phyloP scores from a whole-genome alignment of 2,113 vertebrate species.

The Forbesichthys papilliferus region DNA sequence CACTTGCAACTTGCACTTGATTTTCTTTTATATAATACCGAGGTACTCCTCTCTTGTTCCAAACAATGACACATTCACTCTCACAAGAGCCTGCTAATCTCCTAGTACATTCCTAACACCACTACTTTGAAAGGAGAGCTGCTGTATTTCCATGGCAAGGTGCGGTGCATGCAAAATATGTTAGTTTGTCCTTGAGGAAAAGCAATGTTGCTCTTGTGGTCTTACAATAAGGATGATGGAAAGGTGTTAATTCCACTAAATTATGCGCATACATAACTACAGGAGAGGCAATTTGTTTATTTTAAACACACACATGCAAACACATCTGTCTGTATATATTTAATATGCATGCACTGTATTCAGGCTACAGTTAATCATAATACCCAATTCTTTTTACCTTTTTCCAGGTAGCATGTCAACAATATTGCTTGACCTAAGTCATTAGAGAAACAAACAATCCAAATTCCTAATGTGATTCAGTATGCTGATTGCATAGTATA shows the following conservation, averaged over 20 bases:
- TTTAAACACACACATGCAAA: too few species aligned
- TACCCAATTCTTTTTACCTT: too few species aligned
- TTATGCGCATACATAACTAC: not conserved
- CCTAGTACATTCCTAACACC: not conserved
- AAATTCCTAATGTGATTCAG: too few species aligned
- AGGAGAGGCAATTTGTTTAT: not conserved
- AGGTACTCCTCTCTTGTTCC: not conserved
- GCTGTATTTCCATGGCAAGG: not conserved
- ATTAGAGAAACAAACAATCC: too few species aligned
- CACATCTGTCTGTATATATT: not conserved
- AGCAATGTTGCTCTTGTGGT: not conserved
- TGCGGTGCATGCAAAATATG: not conserved
- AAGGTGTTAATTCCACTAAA: not conserved
- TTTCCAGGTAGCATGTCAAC: too few species aligned
- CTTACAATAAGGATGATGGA: not conserved
- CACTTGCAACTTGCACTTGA: too few species aligned
- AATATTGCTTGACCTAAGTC: too few species aligned
- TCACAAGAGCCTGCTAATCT: not conserved
- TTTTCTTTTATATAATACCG: too few species aligned
- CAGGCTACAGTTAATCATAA: too few species aligned
- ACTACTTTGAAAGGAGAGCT: not conserved
- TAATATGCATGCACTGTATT: too few species aligned
- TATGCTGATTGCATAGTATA: too few species aligned
- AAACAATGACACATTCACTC: not conserved
- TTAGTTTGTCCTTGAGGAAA: conserved; percentile 5